Percentiles rank a stretch among this genome's conserved stretches.
Conservation (phyloP, 2,797 vertebrate species). For the Lepus townsendii region DNA sequence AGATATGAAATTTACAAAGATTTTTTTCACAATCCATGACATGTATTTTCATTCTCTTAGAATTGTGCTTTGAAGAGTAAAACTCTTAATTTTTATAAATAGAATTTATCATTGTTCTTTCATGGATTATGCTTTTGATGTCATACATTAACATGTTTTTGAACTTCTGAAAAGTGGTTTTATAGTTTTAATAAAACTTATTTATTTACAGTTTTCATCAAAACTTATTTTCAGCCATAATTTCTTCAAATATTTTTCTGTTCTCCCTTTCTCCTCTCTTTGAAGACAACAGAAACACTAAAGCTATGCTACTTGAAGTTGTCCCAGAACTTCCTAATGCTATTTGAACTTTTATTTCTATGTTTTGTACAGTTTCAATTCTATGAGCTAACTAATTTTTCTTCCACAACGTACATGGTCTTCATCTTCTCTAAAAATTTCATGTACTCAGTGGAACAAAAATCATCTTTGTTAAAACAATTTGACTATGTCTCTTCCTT, state of each 20-base stretch:
- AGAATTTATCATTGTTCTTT: neutral
- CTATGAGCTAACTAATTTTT: neutral
- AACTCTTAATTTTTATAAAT: neutral
- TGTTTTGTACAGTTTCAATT: neutral
- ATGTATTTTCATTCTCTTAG: neutral
- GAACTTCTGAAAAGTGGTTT: neutral
- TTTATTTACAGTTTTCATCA: neutral
- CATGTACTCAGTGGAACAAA: neutral
- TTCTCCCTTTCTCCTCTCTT: neutral
- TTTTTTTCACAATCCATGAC: neutral
- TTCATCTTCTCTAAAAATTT: neutral
- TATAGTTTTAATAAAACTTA: neutral
- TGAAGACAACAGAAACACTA: neutral
- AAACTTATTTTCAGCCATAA: neutral
- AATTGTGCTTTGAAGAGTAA: neutral
- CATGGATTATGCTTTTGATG: neutral
- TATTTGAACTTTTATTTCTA: slow-evolving; percentile 5
- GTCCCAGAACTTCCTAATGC: neutral
- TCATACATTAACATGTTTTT: neutral
- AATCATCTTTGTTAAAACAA: slow-evolving; percentile 37
- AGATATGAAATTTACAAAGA: neutral
- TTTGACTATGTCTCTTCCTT: slow-evolving; percentile 28
- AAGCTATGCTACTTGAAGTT: slow-evolving; percentile 17
- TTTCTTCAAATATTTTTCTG: neutral
- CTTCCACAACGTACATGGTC: no score